Evolutionary conservation across 2,797 vertebrate species (phyloP).

Genomic region (Phataginus tetradactyla): DNA sequence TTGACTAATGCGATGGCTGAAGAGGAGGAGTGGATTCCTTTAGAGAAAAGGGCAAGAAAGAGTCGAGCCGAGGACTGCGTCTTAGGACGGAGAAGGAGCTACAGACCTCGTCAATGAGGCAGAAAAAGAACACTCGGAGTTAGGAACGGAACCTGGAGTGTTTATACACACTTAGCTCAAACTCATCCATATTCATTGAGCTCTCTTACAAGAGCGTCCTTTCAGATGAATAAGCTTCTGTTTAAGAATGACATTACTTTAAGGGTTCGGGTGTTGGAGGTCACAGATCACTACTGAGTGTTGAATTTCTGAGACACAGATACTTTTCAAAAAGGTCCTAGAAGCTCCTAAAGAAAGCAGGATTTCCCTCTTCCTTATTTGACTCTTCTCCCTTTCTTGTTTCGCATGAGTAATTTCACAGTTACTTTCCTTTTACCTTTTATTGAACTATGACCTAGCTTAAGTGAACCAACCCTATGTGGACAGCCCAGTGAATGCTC

Average conservation of each 20-base stretch:
- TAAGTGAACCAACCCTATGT: not conserved
- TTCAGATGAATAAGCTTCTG: slow-evolving; percentile 57
- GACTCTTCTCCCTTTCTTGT: not conserved
- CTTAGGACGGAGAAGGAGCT: not conserved
- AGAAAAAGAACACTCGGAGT: not conserved
- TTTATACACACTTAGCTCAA: not conserved
- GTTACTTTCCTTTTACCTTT: not conserved
- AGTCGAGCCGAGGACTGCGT: not conserved
- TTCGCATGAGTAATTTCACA: slow-evolving; percentile 11
- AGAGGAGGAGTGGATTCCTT: not conserved
- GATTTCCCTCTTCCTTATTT: not conserved
- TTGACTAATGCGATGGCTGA: not conserved
- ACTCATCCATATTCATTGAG: slow-evolving; percentile 50
- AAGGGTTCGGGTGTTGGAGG: slow-evolving; percentile 11
- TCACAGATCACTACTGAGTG: slow-evolving; percentile 49
- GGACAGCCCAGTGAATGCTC: not conserved
- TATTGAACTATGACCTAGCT: not conserved
- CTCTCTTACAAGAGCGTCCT: slow-evolving; percentile 28
- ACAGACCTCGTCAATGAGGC: not conserved
- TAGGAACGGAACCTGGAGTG: not conserved
- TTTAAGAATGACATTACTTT: slow-evolving; percentile 61
- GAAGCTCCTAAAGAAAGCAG: not conserved
- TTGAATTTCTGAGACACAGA: slow-evolving; percentile 58
- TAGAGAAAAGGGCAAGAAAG: not conserved
- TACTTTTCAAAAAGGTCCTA: slow-evolving; percentile 44